Conservation (phyloP, 1,140 invertebrate genomes). For the Aleiodes sp. region DNA sequence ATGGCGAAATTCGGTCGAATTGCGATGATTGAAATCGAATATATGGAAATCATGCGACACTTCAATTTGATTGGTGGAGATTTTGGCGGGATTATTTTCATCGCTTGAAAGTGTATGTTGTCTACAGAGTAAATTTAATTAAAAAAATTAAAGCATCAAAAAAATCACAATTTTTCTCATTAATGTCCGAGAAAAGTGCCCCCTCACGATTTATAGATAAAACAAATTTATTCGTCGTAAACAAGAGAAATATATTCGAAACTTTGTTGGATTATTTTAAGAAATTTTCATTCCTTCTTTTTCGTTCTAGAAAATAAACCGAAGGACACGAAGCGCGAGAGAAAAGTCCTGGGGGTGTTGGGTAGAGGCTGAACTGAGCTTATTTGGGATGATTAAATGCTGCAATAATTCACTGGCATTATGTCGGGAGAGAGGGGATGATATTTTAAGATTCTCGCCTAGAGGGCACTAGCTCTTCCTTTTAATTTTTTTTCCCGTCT, state of each 20-base stretch:
- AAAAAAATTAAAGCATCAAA: too few relatives aligned
- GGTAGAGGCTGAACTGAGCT: conserved; percentile 44
- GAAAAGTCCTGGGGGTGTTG: conserved; percentile 3
- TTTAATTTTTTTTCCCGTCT: conserved; percentile 11
- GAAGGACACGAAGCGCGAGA: conserved; percentile 21
- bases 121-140: too few relatives aligned
- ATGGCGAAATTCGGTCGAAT: too few relatives aligned
- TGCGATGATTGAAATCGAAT: too few relatives aligned
- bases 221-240: not conserved
- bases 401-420: conserved; percentile 51
- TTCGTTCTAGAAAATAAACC: not conserved
- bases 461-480: conserved; percentile 39
- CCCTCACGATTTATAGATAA: not conserved
- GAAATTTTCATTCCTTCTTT: not conserved
- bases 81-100: too few relatives aligned
- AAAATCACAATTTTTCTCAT: too few relatives aligned
- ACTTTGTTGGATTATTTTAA: not conserved
- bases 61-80: too few relatives aligned
- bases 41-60: too few relatives aligned
- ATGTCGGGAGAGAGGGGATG: conserved; percentile 47
- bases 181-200: too few relatives aligned
- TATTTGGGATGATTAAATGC: conserved; percentile 61
- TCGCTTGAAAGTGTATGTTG: too few relatives aligned
- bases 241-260: not conserved
- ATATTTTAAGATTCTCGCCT: conserved; percentile 57